Evolutionary conservation across 2,888 invertebrate species (phyloP), one percentile per base, ranked within the genome.

Genomic region (Desoria tigrina): DNA sequence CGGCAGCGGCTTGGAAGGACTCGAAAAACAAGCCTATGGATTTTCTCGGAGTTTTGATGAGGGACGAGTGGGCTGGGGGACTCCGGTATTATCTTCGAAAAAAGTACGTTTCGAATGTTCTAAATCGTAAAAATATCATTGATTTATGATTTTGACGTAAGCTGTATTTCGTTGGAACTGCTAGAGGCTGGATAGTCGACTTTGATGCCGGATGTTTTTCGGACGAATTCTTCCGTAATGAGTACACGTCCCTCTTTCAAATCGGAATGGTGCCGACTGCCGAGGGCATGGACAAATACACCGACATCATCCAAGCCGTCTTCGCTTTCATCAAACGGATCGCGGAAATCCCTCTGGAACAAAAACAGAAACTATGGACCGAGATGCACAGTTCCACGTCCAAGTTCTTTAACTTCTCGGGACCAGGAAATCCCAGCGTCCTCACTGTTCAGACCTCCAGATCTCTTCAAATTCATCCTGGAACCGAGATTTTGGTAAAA

Each of bases 241-340:
- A 57, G 21, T 57, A 42, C 37, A 18, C 37, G 18, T 23, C 57
- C 7, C 32, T 57, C 6, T 57, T 57, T 24, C 23, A 57, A 42
- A 39, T 57, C 2, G 16, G 3, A 4, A 2, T 57, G 16, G 23
- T 55, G 6, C 32, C 28, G 4, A n/a, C 32, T 14, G 9, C 18
- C 3, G 6, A 27, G 7, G 55, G 28, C 2, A 7, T 28, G 7
- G 18, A 32, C 4, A 55, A 55, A 7, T 27, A 21, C n/a, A 21
- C 26, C 9, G 18, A 37, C 3, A 32, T 55, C 27, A 14, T 55
- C 3, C 4, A n/a, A 28, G 18, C 32, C 3, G 24, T 24, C 7
- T 28, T 55, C 9, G 27, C 27, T 28, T 18, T 3, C 18, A 6
- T 32, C 37, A 24, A 55, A 32, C 3, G 6, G 3, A 32, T 32